A percentile compares a stretch with the other conserved stretches of the same genome.
phyloP scores from a whole-genome alignment of 1,140 invertebrate genomes.

The Bombus impatiens region DNA sequence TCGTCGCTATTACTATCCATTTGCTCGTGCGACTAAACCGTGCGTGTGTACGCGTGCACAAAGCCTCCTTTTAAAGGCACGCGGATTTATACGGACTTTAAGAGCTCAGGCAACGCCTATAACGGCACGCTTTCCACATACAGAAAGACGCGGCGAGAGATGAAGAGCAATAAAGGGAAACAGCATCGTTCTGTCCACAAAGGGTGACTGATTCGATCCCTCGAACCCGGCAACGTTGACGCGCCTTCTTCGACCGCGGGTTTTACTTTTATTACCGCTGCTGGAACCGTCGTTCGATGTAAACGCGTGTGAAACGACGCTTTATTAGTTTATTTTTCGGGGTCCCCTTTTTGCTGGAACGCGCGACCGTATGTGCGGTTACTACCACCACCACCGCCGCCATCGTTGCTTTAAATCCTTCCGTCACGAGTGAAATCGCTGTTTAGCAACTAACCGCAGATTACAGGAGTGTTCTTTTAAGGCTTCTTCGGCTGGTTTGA shows the following conservation, averaged over 20 bases:
- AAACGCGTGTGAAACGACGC: slow-evolving; percentile 65
- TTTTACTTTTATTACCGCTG: slow-evolving; percentile 64
- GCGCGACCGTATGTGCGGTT: slow-evolving; percentile 18
- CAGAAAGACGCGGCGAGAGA: slow-evolving; percentile 26
- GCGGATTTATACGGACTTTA: slow-evolving; percentile 46
- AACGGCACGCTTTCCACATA: slow-evolving; percentile 41
- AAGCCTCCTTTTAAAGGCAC: slow-evolving; percentile 55
- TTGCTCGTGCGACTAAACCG: slow-evolving; percentile 10
- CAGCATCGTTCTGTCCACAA: slow-evolving; percentile 64
- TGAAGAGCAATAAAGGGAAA: slow-evolving; percentile 59
- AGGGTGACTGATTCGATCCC: slow-evolving; percentile 60
- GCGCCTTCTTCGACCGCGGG: slow-evolving; percentile 18
- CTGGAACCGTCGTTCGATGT: slow-evolving; percentile 44
- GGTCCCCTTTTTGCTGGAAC: slow-evolving; percentile 17
- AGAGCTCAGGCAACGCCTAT: slow-evolving; percentile 40
- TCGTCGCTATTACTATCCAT: slow-evolving; percentile 34
- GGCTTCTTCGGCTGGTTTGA: background rate
- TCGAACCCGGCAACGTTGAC: slow-evolving; percentile 54
- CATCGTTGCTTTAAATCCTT: slow-evolving; percentile 46
- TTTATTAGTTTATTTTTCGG: slow-evolving; percentile 72
- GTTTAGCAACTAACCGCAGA: slow-evolving; percentile 60
- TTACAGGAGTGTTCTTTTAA: slow-evolving; percentile 47
- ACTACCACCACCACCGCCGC: background rate
- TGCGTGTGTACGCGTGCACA: slow-evolving; percentile 15
- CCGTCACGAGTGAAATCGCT: slow-evolving; percentile 33